Evolutionary conservation across 2,113 vertebrate genomes (phyloP).

Genomic region (Raja brachyura): DNA sequence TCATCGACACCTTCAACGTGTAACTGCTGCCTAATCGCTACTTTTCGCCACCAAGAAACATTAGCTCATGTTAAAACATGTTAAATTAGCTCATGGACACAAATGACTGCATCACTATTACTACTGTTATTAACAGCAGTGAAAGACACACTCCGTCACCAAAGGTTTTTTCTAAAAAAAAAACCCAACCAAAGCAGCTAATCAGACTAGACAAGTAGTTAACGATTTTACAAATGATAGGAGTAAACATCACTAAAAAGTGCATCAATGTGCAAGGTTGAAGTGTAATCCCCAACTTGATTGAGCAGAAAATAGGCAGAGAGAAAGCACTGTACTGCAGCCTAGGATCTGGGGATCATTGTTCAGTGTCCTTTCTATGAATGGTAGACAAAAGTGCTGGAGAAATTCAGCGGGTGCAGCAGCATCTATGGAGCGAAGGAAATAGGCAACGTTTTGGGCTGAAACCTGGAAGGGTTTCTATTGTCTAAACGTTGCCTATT

Average conservation of each 20-base stretch:
- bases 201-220: not conserved
- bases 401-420: too few species aligned
- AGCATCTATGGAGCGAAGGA: too few species aligned
- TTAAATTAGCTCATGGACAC: not conserved
- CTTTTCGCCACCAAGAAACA: not conserved
- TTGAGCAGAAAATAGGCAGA: not conserved
- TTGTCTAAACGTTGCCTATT: too few species aligned
- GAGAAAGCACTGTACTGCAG: not conserved
- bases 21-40: not conserved
- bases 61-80: not conserved
- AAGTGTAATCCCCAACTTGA: not conserved
- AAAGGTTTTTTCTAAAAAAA: not conserved
- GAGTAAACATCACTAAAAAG: not conserved
- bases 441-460: too few species aligned
- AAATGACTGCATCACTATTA: not conserved
- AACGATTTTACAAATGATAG: not conserved
- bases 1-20: not conserved
- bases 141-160: not conserved
- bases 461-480: too few species aligned
- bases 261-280: too few species aligned
- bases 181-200: not conserved
- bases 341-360: not conserved
- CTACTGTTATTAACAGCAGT: not conserved
- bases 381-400: too few species aligned
- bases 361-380: not conserved